A percentile compares a stretch with the other conserved stretches of the same genome.
These are phyloP conservation scores for Pseudoatta argentina DNA, from an alignment of 1,140 invertebrate genomes.

Conservation along the genomic window DNA sequence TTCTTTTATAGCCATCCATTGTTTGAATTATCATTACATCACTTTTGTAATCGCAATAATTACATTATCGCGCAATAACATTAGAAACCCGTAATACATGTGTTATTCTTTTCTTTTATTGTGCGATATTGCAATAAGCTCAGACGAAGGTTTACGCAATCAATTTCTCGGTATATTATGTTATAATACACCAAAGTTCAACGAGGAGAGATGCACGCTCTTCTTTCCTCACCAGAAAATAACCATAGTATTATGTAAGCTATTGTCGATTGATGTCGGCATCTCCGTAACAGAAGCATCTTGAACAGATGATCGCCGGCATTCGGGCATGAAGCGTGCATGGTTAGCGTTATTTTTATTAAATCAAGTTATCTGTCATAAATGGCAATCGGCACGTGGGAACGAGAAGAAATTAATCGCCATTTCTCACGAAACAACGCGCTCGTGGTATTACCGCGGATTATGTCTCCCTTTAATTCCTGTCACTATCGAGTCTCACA, in stretches of 20 bases:
- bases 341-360: slow-evolving; percentile 31
- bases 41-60: slow-evolving; percentile 72
- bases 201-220: not conserved
- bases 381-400: not conserved
- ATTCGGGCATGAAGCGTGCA: not conserved
- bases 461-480: not conserved
- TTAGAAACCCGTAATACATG: slow-evolving; percentile 58
- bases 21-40: not conserved
- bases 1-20: not conserved
- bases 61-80: slow-evolving; percentile 73
- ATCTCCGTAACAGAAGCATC: not conserved
- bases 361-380: slow-evolving; percentile 38
- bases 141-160: slow-evolving; percentile 66
- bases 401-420: slow-evolving; percentile 19
- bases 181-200: slow-evolving; percentile 65
- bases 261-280: not conserved
- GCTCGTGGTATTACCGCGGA: not conserved
- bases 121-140: slow-evolving; percentile 1
- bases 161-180: slow-evolving; percentile 78
- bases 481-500: not conserved
- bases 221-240: not conserved
- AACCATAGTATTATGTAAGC: slow-evolving; percentile 21
- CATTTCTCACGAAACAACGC: not conserved
- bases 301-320: not conserved
- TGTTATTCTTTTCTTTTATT: slow-evolving; percentile 66